Conservation (phyloP, 2,888 invertebrate species). For the Blastobasis lacticolella region DNA sequence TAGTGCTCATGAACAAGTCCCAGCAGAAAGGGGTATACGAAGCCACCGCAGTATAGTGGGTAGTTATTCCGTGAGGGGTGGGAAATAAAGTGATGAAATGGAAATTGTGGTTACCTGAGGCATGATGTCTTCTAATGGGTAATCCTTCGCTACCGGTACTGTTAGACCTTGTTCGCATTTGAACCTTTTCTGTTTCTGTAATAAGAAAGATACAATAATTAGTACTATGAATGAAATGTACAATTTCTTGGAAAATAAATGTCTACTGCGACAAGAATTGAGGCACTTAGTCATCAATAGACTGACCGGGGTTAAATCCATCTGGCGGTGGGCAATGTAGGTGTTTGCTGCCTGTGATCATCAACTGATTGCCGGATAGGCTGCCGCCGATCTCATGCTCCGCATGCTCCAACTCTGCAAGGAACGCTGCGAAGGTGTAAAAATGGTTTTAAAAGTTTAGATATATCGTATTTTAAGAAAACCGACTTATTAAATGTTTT, state of each 20-base stretch:
- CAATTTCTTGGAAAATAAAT: too few species aligned
- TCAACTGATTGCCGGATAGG: conserved; percentile 83
- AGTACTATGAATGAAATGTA: too few species aligned
- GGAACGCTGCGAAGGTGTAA: neutral
- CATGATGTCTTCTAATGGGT: conserved; percentile 74
- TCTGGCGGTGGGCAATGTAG: conserved; percentile 85
- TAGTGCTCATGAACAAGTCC: too few species aligned
- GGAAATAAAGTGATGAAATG: too few species aligned
- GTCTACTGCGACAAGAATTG: too few species aligned
- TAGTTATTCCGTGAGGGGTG: neutral
- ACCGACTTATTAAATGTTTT: too few species aligned
- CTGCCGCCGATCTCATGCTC: conserved; percentile 59
- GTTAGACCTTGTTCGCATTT: conserved; percentile 72
- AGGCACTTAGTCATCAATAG: neutral
- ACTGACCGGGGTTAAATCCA: conserved; percentile 70
- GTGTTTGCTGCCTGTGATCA: conserved; percentile 85
- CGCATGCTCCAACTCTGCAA: conserved; percentile 67
- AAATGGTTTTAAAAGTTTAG: too few species aligned
- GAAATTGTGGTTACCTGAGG: conserved; percentile 51
- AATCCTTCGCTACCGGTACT: conserved; percentile 74
- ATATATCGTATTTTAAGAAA: too few species aligned
- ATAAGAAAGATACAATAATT: conserved; percentile 17
- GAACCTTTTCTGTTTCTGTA: conserved; percentile 70
- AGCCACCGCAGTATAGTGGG: neutral
- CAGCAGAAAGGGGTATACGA: neutral